Evolutionary conservation across 2,113 vertebrate genomes (phyloP), one percentile per base, ranked within the genome.

Genomic region (Tupaia chinensis): DNA sequence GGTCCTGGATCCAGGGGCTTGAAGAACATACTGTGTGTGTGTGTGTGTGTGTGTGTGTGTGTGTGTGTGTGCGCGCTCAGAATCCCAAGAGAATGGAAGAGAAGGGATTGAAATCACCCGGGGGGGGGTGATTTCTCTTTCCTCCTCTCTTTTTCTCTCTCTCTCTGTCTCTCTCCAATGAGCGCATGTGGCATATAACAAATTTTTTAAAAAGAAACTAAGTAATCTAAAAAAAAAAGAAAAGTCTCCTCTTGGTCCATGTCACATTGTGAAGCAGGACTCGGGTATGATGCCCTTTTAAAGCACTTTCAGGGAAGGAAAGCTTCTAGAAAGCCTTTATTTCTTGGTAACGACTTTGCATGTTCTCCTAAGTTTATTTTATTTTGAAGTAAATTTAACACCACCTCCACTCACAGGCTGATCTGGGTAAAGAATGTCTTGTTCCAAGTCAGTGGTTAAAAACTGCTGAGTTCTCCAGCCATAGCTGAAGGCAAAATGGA

Each of bases 351-450:
- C 2, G 61, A 72, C 54, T 69, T 77, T 56, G 44, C 9, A 5
- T 68, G 34, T 56, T 69, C 78, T 54, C 60, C 25, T 53, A 66
- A 95, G 44, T 93, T 78, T 56, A 56, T 77, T 95, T 91, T 32
- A 63, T 89, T 89, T 56, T 23, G 19, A 86, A 90, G 87, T 91
- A 86, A 44, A 68, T 81, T 68, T 23, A 65, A 80, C 63, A 63
- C 54, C 44, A n/a, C 32, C 70, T 68, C 34, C 44, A 22, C 61
- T 74, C 86, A 58, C 29, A 85, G 89, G 54, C 66, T 53, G 3
- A 68, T 79, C 79, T 91, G 91, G 66, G 32, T 65, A 66, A 89
- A 96, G 96, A 93, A 96, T 8, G 16, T 44, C 27, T 72, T 63
- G 53, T 93, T 89, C 82, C 23, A 27, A 87, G 83, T 74, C 81